Evolutionary conservation across 1,140 invertebrate genomes (phyloP), one percentile per base, ranked within the genome.

Genomic region (Apolygus lucorum): DNA sequence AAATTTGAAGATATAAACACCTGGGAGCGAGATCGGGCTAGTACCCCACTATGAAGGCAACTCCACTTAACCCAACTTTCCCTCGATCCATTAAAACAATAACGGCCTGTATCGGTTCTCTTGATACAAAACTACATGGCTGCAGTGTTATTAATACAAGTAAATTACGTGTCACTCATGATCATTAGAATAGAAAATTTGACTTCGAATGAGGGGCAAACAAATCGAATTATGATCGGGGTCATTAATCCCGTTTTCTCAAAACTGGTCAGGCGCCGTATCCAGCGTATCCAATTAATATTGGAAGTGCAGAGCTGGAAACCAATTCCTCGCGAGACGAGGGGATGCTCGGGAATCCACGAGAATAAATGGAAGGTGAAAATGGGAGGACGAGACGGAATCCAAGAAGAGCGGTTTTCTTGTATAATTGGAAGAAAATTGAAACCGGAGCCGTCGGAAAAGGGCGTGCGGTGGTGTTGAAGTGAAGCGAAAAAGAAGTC

Each of bases 361-460:
- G 2, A 21, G 22, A 59, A 59, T 59, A 59, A 59, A 59, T 59
- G 54, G 22, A n/a, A 24, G 54, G 54, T 24, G 54, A 59, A 59
- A 59, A 59, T 59, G 54, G 54, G 22, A 59, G 54, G 22, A 24
- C 11, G 54, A 59, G 22, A 59, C 11, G 22, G 13, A 24, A 59
- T 24, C 54, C 13, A 13, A 59, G 54, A 21, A 59, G 22, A 59
- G 22, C 2, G 54, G 11, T 17, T 59, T 59, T 21, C 2, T 22
- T 59, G 54, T 59, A 59, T 59, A 59, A 59, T 59, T 59, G 54
- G 54, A 59, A 59, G 54, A 59, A 59, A 59, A 59, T 59, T 59
- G 54, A 59, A 59, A 59, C 13, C 13, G 54, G 11, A 24, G 11
- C 22, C 11, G 11, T 8, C 8, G 22, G 11, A 14, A 4, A 22